Evolutionary conservation across 2,113 vertebrate genomes (phyloP).

Genomic region (Ophiodon elongatus): DNA sequence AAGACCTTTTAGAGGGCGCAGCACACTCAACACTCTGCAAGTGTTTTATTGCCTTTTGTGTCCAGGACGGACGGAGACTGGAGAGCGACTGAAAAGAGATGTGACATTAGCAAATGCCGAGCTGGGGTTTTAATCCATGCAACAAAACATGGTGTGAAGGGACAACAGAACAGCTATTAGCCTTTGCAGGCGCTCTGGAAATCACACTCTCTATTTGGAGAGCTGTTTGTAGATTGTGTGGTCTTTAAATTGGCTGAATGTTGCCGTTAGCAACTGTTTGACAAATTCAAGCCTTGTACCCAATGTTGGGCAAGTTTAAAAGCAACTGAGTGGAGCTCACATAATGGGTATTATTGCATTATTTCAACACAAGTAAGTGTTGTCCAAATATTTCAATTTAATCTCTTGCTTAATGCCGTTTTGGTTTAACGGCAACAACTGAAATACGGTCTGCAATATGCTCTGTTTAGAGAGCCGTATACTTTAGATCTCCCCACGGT

Average conservation of each 20-base stretch:
- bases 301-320: background rate
- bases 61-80: background rate
- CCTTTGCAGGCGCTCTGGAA: background rate
- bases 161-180: background rate
- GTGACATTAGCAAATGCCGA: slow-evolving; percentile 5
- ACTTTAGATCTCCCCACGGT: slow-evolving; percentile 24
- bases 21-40: slow-evolving; percentile 19
- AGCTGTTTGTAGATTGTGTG: background rate
- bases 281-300: background rate
- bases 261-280: background rate
- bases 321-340: background rate
- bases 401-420: slow-evolving; percentile 17
- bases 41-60: slow-evolving; percentile 40
- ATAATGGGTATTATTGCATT: background rate
- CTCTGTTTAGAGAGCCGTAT: slow-evolving; percentile 19
- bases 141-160: background rate
- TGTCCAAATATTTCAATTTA: slow-evolving; percentile 17
- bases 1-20: slow-evolving; percentile 44
- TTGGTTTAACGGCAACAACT: slow-evolving; percentile 6
- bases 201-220: background rate
- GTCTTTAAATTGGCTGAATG: background rate
- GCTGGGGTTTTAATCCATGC: slow-evolving; percentile 12
- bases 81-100: slow-evolving; percentile 10
- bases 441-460: slow-evolving; percentile 30
- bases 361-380: background rate